These are phyloP conservation scores for Anguilla pacifica DNA, from an alignment of 2,797 vertebrate species.

Conservation along the genomic window DNA sequence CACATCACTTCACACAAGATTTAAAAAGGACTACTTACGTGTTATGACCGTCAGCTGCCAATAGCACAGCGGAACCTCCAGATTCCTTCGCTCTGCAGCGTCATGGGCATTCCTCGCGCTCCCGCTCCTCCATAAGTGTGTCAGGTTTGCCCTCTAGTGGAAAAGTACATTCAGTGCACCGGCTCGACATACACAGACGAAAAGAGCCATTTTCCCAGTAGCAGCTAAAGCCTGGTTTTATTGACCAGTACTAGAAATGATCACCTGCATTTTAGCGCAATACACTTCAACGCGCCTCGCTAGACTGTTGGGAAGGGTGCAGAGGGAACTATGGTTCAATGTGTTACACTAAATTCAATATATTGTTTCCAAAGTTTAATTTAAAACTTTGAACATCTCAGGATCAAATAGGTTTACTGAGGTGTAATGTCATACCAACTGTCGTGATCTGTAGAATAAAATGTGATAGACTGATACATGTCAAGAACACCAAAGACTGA, in stretches of 20 bases:
- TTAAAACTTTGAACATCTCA: background rate
- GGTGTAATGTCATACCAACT: background rate
- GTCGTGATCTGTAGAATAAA: background rate
- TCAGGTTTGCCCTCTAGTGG: background rate
- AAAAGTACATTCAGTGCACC: background rate
- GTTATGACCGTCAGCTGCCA: background rate
- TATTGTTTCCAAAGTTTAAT: background rate
- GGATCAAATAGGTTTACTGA: background rate
- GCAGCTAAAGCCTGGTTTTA: background rate
- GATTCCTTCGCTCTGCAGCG: background rate
- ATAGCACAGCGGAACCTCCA: background rate
- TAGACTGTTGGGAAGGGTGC: background rate
- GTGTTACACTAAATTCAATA: background rate
- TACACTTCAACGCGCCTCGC: background rate
- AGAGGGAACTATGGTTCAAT: background rate
- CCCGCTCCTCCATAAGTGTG: background rate
- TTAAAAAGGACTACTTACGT: background rate
- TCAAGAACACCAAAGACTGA: background rate
- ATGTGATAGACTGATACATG: background rate
- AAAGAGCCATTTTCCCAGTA: background rate
- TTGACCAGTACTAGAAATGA: background rate
- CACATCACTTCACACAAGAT: background rate
- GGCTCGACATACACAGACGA: background rate
- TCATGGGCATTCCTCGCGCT: background rate
- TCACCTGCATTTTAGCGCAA: background rate